Evolutionary conservation across 2,888 invertebrate species (phyloP).

Genomic region (Drosophila trichaetosa): DNA sequence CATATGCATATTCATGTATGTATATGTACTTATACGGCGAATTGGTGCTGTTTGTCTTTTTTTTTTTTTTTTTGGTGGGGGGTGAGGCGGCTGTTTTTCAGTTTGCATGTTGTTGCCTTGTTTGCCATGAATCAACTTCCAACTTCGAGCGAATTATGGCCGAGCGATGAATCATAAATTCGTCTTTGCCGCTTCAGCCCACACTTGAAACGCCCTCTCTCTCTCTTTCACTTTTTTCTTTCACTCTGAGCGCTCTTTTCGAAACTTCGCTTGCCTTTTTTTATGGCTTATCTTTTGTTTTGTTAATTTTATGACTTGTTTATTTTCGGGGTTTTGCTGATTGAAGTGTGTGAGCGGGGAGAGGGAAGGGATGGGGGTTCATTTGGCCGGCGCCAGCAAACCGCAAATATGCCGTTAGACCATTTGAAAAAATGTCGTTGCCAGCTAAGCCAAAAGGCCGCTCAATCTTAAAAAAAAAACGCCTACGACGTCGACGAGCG

Average conservation of each 20-base stretch:
- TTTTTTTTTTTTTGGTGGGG: neutral
- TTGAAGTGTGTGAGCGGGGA: conserved; percentile 16
- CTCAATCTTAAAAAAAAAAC: conserved; percentile 29
- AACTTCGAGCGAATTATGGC: conserved; percentile 70
- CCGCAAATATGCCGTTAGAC: conserved; percentile 60
- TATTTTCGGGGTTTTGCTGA: conserved; percentile 36
- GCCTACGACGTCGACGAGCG: conserved; percentile 3
- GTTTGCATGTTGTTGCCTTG: conserved; percentile 60
- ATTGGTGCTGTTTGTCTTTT: conserved; percentile 27
- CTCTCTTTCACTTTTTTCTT: conserved; percentile 43
- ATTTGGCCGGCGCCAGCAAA: conserved; percentile 56
- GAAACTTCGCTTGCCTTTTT: conserved; percentile 46
- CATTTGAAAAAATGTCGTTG: conserved; percentile 54
- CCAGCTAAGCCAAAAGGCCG: conserved; percentile 32
- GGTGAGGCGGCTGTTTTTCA: conserved; percentile 5
- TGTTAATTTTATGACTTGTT: conserved; percentile 59
- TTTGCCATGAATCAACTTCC: conserved; percentile 76
- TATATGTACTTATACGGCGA: conserved; percentile 50
- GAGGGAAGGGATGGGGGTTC: conserved; percentile 11
- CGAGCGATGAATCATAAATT: conserved; percentile 60
- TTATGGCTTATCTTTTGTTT: conserved; percentile 60
- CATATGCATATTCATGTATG: conserved; percentile 5
- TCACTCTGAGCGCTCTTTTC: conserved; percentile 42
- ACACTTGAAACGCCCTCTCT: conserved; percentile 38
- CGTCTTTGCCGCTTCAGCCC: conserved; percentile 41